Percentiles rank a stretch among this genome's conserved stretches.
Conservation (phyloP, 2,113 vertebrate species). For the Pao palembangensis region DNA sequence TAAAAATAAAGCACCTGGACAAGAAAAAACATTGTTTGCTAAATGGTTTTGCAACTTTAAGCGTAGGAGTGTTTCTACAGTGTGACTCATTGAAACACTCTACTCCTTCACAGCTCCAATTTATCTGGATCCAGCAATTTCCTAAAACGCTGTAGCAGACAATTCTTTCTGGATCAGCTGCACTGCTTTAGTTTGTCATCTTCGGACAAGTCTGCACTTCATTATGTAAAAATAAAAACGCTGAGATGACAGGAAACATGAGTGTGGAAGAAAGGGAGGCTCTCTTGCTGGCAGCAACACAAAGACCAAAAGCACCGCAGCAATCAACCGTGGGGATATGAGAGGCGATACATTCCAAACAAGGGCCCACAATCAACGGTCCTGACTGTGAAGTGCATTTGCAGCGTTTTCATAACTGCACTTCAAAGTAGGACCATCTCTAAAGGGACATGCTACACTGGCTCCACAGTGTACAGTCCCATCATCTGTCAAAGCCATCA, state of each 20-base stretch:
- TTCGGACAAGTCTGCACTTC: conserved; percentile 43
- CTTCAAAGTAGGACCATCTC: conserved; percentile 49
- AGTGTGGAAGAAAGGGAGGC: conserved; percentile 13
- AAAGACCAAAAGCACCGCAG: conserved; percentile 14
- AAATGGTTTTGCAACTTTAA: conserved; percentile 31
- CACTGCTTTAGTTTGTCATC: neutral
- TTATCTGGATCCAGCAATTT: too few species aligned
- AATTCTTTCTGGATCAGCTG: neutral
- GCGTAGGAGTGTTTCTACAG: conserved; percentile 13
- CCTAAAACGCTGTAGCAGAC: neutral
- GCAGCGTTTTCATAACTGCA: conserved; percentile 33
- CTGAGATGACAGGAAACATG: conserved; percentile 36
- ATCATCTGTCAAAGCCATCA: conserved; percentile 23
- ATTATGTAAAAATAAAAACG: conserved; percentile 58
- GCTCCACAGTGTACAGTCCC: conserved; percentile 8
- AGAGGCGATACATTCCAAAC: conserved; percentile 26
- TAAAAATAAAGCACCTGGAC: conserved; percentile 6
- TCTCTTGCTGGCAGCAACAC: conserved; percentile 21
- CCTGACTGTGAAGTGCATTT: conserved; percentile 16
- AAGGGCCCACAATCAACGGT: conserved; percentile 11
- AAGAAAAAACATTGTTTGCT: conserved; percentile 21
- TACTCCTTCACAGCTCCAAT: too few species aligned
- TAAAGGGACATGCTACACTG: conserved; percentile 21
- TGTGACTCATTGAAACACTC: too few species aligned
- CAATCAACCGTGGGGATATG: conserved; percentile 27